Percentiles rank a stretch among this genome's conserved stretches.
phyloP scores from a whole-genome alignment of 2,797 vertebrate genomes.

The Enteromius fasciolatus region DNA sequence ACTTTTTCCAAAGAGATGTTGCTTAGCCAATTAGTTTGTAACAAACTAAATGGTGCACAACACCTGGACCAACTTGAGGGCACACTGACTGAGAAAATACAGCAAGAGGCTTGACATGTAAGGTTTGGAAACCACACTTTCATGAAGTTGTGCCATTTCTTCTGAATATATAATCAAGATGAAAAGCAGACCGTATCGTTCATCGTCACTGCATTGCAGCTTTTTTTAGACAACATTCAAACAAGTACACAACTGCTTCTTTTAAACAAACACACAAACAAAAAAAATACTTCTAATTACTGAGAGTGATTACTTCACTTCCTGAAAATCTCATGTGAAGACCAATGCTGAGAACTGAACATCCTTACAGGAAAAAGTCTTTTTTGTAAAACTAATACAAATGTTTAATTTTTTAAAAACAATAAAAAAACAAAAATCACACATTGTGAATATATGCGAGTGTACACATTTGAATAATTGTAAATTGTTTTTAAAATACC shows the following conservation, averaged over 20 bases:
- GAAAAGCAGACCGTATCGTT: not conserved
- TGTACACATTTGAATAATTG: not conserved
- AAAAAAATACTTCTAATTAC: slow-evolving; percentile 32
- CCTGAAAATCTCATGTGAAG: not conserved
- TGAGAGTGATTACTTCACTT: not conserved
- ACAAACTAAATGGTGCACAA: slow-evolving; percentile 12
- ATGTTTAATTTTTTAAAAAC: too few species aligned
- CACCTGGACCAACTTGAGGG: not conserved
- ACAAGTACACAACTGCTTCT: slow-evolving; percentile 5
- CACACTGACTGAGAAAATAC: not conserved
- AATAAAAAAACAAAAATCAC: not conserved
- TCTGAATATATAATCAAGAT: slow-evolving; percentile 1
- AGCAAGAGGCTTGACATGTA: not conserved
- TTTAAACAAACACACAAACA: not conserved
- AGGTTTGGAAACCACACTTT: not conserved
- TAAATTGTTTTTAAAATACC: not conserved
- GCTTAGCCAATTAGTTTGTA: slow-evolving; percentile 1
- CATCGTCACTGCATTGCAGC: not conserved
- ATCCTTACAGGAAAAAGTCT: not conserved
- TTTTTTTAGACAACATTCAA: slow-evolving; percentile 10
- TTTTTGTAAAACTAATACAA: not conserved
- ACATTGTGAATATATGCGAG: not conserved
- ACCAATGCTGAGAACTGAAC: not conserved
- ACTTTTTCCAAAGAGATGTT: not conserved
- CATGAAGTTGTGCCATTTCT: not conserved